These are phyloP conservation scores for Vanacampus margaritifer DNA, from an alignment of 2,113 vertebrate species.

Conservation along the genomic window DNA sequence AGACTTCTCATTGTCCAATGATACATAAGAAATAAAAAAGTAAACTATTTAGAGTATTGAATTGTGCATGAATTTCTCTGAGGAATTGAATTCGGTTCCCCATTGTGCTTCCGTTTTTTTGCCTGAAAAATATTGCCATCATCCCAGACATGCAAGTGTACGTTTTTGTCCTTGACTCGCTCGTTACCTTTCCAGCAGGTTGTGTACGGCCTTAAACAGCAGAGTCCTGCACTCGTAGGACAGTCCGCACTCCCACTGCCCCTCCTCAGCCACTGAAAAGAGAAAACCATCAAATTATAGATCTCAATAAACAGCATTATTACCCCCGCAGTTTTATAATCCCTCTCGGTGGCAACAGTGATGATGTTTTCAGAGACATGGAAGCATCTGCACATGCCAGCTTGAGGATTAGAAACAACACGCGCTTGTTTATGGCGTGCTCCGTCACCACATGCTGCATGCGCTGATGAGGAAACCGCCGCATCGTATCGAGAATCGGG, in stretches of 20 bases:
- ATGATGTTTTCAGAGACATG: slow-evolving; percentile 16
- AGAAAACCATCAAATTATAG: slow-evolving; percentile 6
- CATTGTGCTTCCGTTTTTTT: neutral
- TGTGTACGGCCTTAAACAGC: slow-evolving; percentile 98
- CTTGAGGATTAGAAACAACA: slow-evolving; percentile 43
- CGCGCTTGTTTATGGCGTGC: slow-evolving; percentile 30
- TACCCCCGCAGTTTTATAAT: slow-evolving; percentile 14
- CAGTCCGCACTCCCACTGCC: slow-evolving; percentile 95
- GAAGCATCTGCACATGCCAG: slow-evolving; percentile 40
- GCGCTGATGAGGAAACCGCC: slow-evolving; percentile 43
- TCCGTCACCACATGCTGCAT: slow-evolving; percentile 43
- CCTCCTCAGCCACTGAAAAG: slow-evolving; percentile 91
- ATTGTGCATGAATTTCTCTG: too few relatives aligned
- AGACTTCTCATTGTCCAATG: too few relatives aligned
- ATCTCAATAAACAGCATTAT: slow-evolving; percentile 6
- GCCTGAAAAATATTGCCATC: neutral
- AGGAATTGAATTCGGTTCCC: too few relatives aligned
- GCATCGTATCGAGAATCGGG: slow-evolving; percentile 35
- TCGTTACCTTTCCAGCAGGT: slow-evolving; percentile 94
- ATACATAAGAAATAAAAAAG: too few relatives aligned
- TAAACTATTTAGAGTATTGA: too few relatives aligned
- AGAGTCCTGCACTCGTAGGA: slow-evolving; percentile 97
- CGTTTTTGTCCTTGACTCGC: neutral
- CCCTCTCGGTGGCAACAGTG: slow-evolving; percentile 3
- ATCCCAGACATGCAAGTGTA: neutral